A percentile compares a stretch with the other conserved stretches of the same genome.
These are phyloP conservation scores for Menidia beryllina DNA, from an alignment of 2,113 vertebrate species.

Conservation along the genomic window DNA sequence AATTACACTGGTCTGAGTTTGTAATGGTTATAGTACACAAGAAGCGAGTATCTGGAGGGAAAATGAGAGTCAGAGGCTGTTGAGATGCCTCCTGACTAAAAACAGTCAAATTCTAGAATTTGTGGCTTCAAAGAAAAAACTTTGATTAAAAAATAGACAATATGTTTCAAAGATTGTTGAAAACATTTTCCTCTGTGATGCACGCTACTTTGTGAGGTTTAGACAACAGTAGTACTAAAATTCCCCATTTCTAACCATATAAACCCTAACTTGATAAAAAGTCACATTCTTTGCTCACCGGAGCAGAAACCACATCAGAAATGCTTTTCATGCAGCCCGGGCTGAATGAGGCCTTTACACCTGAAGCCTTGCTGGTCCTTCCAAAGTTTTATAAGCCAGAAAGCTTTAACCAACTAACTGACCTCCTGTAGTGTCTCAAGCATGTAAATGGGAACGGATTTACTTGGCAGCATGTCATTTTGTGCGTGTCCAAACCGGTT, in stretches of 20 bases:
- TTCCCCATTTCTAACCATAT: constrained; percentile 49
- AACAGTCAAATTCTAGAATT: neutral
- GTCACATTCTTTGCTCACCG: constrained; percentile 8
- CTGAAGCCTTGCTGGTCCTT: neutral
- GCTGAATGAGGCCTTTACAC: constrained; percentile 18
- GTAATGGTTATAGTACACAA: neutral
- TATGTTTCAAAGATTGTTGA: neutral
- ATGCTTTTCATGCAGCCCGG: constrained; percentile 9
- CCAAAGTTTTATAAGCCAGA: neutral
- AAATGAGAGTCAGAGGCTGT: constrained; percentile 7
- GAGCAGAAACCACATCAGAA: constrained; percentile 7
- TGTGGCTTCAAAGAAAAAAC: constrained; percentile 1
- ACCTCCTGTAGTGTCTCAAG: neutral
- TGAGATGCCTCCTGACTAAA: neutral
- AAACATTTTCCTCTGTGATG: constrained; percentile 22
- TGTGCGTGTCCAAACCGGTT: constrained; percentile 1
- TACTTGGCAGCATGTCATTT: constrained; percentile 34
- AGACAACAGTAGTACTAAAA: constrained; percentile 34
- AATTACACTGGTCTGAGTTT: neutral
- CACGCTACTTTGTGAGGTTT: constrained; percentile 28
- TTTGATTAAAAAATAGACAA: neutral
- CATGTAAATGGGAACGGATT: constrained; percentile 23
- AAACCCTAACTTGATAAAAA: constrained; percentile 10
- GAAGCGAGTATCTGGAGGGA: constrained; percentile 40
- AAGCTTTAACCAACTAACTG: constrained; percentile 41